Base-by-base conservation (phyloP, 1,140 invertebrate species). In the Penaeus indicus region DNA sequence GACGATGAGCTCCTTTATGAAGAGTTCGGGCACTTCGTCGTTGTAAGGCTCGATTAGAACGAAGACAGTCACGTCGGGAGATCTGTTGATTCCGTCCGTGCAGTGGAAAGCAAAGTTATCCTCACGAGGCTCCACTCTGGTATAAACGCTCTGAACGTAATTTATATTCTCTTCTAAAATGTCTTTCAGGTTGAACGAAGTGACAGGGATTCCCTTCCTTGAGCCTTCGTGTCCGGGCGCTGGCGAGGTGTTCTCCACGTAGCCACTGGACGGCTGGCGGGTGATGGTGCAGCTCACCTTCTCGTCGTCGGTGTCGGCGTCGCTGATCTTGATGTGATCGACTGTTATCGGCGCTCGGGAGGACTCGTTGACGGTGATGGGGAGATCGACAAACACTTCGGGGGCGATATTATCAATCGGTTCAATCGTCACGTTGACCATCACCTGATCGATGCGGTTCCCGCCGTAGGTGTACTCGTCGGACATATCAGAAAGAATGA, bases 91-190 rank as follows among this genome's bases (percentile, higher is more conserved):
- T 10, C 93, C 93, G 90, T 94, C 93, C 2, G 93, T 92, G 83
- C 93, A 94, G 60, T 90, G 85, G 62, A 93, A 91, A 2, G 75
- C 90, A 79, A 94, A 92, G 27, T 86, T 80, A 90, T 94, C 93
- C 11, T 90, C 77, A n/a, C 91, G 88, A 11, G 93, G 92, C 88
- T 94, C 93, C 32, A 92, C 87, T 3, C 92, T 92, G 86, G 92
- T 90, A 83, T 94, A 93, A 25, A 93, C 91, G 89, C 93, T 93
- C 81, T 94, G 93, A 22, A 93, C 92, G 90, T 93, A 94, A 64
- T 92, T 92, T 22, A 94, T 92, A 62, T 92, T 89, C 5, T 91
- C 92, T 22, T 90, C 60, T 13, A 91, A 77, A 18, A 94, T 64
- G 86, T 93, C 92, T 16, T 89, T 79, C 42, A 92, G 89, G 38